A percentile compares a stretch with the other conserved stretches of the same genome.
These are phyloP conservation scores for Callosobruchus maculatus DNA, from an alignment of 2,888 invertebrate species.

Conservation along the genomic window DNA sequence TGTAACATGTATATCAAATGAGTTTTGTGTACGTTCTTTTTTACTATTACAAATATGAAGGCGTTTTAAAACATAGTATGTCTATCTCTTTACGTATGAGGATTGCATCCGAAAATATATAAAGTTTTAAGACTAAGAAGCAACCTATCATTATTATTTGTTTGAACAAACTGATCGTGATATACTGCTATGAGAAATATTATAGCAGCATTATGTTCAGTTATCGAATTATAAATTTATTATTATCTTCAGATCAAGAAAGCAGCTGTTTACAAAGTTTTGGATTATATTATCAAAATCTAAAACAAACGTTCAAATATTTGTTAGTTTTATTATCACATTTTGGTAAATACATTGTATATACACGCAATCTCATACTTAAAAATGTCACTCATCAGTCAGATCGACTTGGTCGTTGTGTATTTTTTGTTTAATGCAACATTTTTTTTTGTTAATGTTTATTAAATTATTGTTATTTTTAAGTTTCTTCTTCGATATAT, in stretches of 20 bases:
- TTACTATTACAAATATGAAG: too few relatives aligned
- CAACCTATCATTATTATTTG: too few relatives aligned
- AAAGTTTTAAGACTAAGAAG: too few relatives aligned
- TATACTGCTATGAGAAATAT: too few relatives aligned
- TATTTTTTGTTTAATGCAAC: slow-evolving; percentile 17
- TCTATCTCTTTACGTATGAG: too few relatives aligned
- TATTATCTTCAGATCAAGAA: neutral
- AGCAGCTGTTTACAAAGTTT: neutral
- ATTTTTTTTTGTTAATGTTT: slow-evolving; percentile 29
- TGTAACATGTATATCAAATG: too few relatives aligned
- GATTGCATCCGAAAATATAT: too few relatives aligned
- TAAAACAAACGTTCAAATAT: neutral
- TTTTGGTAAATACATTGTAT: neutral
- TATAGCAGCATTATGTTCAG: too few relatives aligned
- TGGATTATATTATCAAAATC: neutral
- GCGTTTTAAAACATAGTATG: too few relatives aligned
- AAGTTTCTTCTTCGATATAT: slow-evolving; percentile 26
- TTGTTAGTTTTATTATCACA: neutral
- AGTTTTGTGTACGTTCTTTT: too few relatives aligned
- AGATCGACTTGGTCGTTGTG: slow-evolving; percentile 10
- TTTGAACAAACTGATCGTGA: too few relatives aligned
- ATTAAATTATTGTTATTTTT: slow-evolving; percentile 35
- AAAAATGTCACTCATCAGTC: neutral
- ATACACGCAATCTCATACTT: too few relatives aligned
- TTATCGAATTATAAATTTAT: neutral